Evolutionary conservation across 2,113 vertebrate genomes (phyloP), one percentile per base, ranked within the genome.

Genomic region (Solea solea): DNA sequence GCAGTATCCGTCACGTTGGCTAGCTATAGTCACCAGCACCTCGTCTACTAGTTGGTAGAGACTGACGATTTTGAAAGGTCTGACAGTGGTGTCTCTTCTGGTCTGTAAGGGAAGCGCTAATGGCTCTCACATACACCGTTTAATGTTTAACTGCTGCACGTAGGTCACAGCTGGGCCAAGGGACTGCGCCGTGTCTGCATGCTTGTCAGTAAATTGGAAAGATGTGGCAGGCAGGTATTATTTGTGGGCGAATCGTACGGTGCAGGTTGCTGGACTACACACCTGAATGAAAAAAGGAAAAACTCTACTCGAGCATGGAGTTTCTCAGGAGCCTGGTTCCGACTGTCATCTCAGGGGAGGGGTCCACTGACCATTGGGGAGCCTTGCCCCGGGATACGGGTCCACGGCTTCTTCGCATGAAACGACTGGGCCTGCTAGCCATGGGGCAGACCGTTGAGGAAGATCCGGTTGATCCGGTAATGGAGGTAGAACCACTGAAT

Each of bases 271-370:
- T 78, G 72, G 78, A 85, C 48, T 60, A 50, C 54, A 13, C 64
- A 44, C 60, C 64, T 21, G 78, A 84, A 68, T 80, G 69, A 85
- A 75, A 66, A 44, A 79, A 44, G 48, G 16, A 49, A 72, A 85
- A 25, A 8, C 60, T 54, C 60, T 67, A 25, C 80, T 39, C 15
- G 14, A 89, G 84, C 63, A 98, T 98, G 96, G 96, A 97, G 40
- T 98, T 98, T 88, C 90, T 98, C 50, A 99, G 93, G 91, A 96
- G 94, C 92, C 94, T 96, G 0, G 94, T 97, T 72, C 96, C 96
- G 34, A 66, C 89, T 2, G 86, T 81, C 11, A 84, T 93, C 82
- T 95, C 91, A 12, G 95, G 95, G 76, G 96, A 97, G 1, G 85
- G 84, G 6, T 76, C 86, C 79, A 16, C 74, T 82, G 95, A 96